A percentile compares a stretch with the other conserved stretches of the same genome.
phyloP scores from a whole-genome alignment of 2,797 vertebrate genomes.

The Spinibarbus caldwelli region DNA sequence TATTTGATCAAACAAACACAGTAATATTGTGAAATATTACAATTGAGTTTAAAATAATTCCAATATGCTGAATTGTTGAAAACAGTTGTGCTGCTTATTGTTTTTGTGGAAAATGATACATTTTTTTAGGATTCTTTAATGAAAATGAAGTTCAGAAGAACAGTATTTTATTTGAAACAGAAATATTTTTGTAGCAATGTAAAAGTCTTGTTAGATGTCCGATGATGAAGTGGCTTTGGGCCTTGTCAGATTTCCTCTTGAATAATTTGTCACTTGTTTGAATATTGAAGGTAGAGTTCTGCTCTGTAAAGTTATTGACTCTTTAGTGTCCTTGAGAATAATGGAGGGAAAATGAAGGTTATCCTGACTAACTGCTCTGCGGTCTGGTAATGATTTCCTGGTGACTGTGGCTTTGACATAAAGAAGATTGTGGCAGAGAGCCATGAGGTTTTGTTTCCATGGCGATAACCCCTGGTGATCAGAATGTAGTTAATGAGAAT shows the following conservation, averaged over 20 bases:
- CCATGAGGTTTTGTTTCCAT: constrained; percentile 24
- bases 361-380: background rate
- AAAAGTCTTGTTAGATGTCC: background rate
- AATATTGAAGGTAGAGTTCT: background rate
- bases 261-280: background rate
- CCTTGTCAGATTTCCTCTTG: background rate
- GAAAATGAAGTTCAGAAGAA: background rate
- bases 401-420: constrained; percentile 35
- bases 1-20: background rate
- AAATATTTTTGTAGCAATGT: background rate
- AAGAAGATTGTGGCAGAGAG: constrained; percentile 9
- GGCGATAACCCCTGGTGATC: background rate
- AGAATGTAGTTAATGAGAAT: constrained; percentile 30
- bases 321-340: background rate
- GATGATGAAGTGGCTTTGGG: background rate
- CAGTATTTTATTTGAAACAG: too few relatives aligned
- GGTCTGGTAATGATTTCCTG: constrained; percentile 30
- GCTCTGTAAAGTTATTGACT: background rate
- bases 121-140: background rate
- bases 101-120: background rate
- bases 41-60: background rate
- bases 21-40: background rate
- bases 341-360: background rate
- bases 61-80: background rate
- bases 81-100: too few relatives aligned